Evolutionary conservation across 2,888 invertebrate genomes (phyloP).

Genomic region (Xanthorhoe spadicearia): DNA sequence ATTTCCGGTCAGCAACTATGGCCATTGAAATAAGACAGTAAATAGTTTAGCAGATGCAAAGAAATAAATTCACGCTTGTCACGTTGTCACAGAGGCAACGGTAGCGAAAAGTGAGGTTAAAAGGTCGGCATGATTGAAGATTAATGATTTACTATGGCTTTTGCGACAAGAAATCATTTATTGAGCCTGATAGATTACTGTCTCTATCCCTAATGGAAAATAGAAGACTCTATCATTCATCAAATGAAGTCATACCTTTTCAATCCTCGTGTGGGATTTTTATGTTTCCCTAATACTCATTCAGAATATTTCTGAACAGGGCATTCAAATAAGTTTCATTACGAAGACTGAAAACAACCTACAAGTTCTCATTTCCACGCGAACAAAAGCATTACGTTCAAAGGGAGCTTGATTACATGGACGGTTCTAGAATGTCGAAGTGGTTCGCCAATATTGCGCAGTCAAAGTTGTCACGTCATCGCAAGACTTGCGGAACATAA

Average conservation of each 20-base stretch:
- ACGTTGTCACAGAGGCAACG: conserved; percentile 14
- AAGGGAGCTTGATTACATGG: conserved; percentile 19
- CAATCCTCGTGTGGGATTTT: neutral
- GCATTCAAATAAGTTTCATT: neutral
- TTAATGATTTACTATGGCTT: neutral
- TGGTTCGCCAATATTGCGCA: conserved; percentile 25
- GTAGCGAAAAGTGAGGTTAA: conserved; percentile 7
- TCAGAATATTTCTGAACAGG: neutral
- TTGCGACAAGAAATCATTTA: neutral
- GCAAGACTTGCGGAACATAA: conserved; percentile 51
- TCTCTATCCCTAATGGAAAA: neutral
- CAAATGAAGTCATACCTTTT: neutral
- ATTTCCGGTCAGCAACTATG: neutral
- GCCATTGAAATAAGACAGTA: neutral
- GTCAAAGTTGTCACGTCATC: conserved; percentile 43
- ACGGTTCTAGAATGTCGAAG: conserved; percentile 22
- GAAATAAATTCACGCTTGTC: conserved; percentile 10
- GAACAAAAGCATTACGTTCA: conserved; percentile 11
- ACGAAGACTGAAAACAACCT: conserved; percentile 1
- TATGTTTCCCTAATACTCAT: too few relatives aligned
- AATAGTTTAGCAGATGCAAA: neutral
- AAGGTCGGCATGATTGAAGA: conserved; percentile 6
- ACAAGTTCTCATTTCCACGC: conserved; percentile 5
- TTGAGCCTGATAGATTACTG: neutral
- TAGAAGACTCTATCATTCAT: neutral